Conservation (phyloP, 2,888 invertebrate species). For the Nezara viridula region DNA sequence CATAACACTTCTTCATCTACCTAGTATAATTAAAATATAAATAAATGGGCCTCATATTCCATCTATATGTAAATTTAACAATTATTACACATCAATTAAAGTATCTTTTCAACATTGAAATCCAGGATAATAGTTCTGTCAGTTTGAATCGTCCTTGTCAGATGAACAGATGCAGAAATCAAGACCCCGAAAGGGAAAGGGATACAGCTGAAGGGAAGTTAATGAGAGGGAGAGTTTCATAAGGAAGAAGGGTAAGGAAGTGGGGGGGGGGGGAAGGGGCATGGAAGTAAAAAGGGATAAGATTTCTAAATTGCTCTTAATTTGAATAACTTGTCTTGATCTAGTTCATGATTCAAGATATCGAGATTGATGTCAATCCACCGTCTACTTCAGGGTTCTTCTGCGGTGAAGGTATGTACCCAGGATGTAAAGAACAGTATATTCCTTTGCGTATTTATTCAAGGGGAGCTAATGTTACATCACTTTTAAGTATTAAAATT, state of each 20-base stretch:
- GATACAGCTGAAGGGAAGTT: slow-evolving; percentile 43
- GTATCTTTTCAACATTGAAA: neutral
- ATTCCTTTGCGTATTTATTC: no score
- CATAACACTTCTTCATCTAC: no score
- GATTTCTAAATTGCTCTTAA: no score
- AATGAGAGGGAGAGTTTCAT: slow-evolving; percentile 53
- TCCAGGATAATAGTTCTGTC: neutral
- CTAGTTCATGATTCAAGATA: no score
- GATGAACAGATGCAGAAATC: slow-evolving; percentile 7
- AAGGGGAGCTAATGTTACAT: no score
- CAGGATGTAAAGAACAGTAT: no score
- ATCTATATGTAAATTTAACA: neutral
- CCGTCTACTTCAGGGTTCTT: no score
- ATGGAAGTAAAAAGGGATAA: neutral
- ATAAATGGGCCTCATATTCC: neutral
- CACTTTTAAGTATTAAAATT: no score
- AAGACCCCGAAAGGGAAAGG: neutral
- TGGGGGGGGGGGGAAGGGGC: neutral
- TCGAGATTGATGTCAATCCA: no score
- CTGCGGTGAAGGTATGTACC: no score
- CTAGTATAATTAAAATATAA: neutral
- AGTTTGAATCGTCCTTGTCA: neutral
- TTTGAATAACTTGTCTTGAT: no score
- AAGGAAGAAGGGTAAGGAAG: slow-evolving; percentile 48
- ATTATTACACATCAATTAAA: neutral